A percentile compares a stretch with the other conserved stretches of the same genome.
These are phyloP conservation scores for Bimastos eiseni DNA, from an alignment of 2,888 invertebrate genomes.

Conservation along the genomic window DNA sequence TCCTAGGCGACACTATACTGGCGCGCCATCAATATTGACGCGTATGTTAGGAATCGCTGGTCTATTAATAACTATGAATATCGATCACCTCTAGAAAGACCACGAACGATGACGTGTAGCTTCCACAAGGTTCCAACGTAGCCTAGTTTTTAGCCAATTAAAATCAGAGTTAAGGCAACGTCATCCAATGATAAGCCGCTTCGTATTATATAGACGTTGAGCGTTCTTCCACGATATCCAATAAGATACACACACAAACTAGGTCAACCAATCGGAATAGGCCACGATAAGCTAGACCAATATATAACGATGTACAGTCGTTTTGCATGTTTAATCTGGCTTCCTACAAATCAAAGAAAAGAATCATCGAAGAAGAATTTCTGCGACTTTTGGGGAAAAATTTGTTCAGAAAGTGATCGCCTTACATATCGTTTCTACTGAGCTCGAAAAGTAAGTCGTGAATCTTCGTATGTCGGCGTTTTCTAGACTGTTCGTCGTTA, in stretches of 20 bases:
- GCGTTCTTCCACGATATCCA: not conserved
- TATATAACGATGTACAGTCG: not conserved
- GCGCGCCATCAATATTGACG: not conserved
- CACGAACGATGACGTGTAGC: conserved; percentile 1
- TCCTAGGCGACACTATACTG: not conserved
- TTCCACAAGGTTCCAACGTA: not conserved
- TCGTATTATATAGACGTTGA: not conserved
- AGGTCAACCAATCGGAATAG: not conserved
- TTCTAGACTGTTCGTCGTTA: not conserved
- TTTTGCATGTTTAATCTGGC: not conserved
- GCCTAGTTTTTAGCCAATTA: not conserved
- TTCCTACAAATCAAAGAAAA: not conserved
- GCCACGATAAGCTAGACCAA: not conserved
- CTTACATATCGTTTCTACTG: not conserved
- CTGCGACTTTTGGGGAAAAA: not conserved
- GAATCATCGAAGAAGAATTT: not conserved
- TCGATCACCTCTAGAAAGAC: not conserved
- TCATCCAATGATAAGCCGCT: not conserved
- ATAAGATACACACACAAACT: not conserved
- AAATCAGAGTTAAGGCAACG: not conserved
- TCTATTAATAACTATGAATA: too few relatives aligned
- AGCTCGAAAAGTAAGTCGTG: not conserved
- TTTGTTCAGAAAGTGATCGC: not conserved
- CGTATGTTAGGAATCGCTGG: too few relatives aligned
- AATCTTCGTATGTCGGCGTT: not conserved